phyloP scores from a whole-genome alignment of 2,888 invertebrate genomes.

The Hirtodrosophila confusa region DNA sequence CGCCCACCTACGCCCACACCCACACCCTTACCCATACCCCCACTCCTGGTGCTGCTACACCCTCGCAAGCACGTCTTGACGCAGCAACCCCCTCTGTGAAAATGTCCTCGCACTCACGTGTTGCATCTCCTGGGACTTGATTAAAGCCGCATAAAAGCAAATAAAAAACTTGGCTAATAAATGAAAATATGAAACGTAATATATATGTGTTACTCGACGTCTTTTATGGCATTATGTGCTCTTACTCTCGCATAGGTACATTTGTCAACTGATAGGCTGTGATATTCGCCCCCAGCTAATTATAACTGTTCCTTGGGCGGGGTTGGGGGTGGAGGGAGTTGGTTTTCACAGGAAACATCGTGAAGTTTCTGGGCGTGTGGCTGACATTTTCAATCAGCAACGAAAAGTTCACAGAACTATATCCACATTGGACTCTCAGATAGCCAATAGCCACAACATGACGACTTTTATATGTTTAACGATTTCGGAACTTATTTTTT shows the following conservation, averaged over 20 bases:
- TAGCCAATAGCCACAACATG: constrained; percentile 12
- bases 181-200: constrained; percentile 71
- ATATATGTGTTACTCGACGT: constrained; percentile 7
- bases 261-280: constrained; percentile 46
- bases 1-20: constrained; percentile 24
- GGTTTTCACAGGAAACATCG: neutral
- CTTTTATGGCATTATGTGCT: constrained; percentile 46
- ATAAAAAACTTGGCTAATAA: constrained; percentile 77
- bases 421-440: constrained; percentile 5
- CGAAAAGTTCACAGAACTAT: constrained; percentile 36
- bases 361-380: constrained; percentile 50
- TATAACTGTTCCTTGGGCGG: constrained; percentile 40
- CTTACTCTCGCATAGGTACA: constrained; percentile 15
- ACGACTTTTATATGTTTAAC: constrained; percentile 13
- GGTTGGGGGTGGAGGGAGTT: neutral
- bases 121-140: constrained; percentile 82
- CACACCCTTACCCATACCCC: constrained; percentile 6
- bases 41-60: constrained; percentile 4
- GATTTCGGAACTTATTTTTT: constrained; percentile 7
- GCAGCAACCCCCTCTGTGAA: constrained; percentile 38
- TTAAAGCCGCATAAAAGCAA: constrained; percentile 79
- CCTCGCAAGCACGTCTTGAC: constrained; percentile 22
- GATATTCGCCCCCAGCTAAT: constrained; percentile 54
- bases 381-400: constrained; percentile 74
- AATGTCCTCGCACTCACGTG: constrained; percentile 74